Base-by-base conservation (phyloP, 1,140 invertebrate species). In the Drosophila littoralis region DNA sequence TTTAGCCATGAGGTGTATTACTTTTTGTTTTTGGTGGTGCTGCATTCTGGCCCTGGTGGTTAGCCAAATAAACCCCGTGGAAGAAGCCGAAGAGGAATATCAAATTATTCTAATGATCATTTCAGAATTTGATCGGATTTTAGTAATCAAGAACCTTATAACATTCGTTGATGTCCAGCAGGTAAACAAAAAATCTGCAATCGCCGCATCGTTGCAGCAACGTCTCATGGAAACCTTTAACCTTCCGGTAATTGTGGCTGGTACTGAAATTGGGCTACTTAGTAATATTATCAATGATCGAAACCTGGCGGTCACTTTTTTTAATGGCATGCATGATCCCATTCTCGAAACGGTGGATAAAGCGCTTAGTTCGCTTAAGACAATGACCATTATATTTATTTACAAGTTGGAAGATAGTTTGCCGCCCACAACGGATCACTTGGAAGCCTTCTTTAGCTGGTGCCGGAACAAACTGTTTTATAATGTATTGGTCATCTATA, bases 1-100 rank as follows among this genome's bases (percentile, higher is more conserved):
- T 15, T 15, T 12, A 7, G 59, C 15, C n/a, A 69, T 70, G 67
- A 46, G 7, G 50, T 45, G 45, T 40, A 13, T 46, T 38, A 10
- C 15, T 4, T 0, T 48, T 5, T 9, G 4, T 46, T 28, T 63
- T 0, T 61, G 15, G 7, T 50, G 36, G 38, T 46, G 6, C 35
- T 61, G 33, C 9, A 9, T 61, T 54, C 7, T 69, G n/a, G 22
- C n/a, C 40, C 17, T 7, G 8, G 12, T 32, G 12, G 12, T 38
- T 54, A 15, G 48, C 6, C 38, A 40, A 1, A 3, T 61, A 15
- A 36, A 6, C 8, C 54, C 54, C 0, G 7, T 59, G 1, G 38
- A 13, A 32, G 6, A 60, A 15, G 12, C 1, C 15, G n/a, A 36
- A 9, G 7, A 32, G 0, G 48, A 36, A 5, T 7, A 17, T 51